Conservation (phyloP, 2,113 vertebrate genomes). For the Phylloscopus trochilus region DNA sequence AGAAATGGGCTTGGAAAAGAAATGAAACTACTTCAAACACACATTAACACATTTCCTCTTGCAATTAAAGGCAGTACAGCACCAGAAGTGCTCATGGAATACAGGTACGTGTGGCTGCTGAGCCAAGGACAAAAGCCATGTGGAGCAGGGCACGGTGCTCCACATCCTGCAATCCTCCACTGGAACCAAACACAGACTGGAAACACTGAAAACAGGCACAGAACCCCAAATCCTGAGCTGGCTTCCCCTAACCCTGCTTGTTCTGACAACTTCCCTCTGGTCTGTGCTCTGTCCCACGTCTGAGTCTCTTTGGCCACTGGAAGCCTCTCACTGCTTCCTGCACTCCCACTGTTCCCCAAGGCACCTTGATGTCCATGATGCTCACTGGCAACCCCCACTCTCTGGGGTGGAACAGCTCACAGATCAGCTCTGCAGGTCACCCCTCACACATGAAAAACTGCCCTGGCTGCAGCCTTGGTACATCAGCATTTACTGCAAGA, state of each 20-base stretch:
- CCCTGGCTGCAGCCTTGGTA: background rate
- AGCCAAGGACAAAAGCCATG: background rate
- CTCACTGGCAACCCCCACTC: background rate
- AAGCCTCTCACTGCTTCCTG: background rate
- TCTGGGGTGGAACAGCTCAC: background rate
- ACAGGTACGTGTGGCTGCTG: background rate
- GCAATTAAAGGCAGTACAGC: background rate
- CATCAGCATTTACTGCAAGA: background rate
- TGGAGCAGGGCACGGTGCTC: background rate
- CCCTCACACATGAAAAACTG: background rate
- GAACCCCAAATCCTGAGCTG: background rate
- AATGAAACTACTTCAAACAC: background rate
- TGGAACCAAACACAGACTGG: background rate
- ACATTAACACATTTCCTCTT: background rate
- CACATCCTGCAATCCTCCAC: background rate
- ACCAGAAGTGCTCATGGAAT: background rate
- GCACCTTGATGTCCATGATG: background rate
- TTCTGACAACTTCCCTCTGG: background rate
- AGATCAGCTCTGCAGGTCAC: background rate
- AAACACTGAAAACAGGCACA: background rate
- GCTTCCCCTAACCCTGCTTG: background rate
- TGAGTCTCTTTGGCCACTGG: background rate
- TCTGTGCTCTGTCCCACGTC: accelerated
- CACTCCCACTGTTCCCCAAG: background rate
- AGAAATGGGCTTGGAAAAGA: background rate